These are phyloP conservation scores for Melanostoma mellinum DNA, from an alignment of 2,888 invertebrate genomes.

Conservation along the genomic window DNA sequence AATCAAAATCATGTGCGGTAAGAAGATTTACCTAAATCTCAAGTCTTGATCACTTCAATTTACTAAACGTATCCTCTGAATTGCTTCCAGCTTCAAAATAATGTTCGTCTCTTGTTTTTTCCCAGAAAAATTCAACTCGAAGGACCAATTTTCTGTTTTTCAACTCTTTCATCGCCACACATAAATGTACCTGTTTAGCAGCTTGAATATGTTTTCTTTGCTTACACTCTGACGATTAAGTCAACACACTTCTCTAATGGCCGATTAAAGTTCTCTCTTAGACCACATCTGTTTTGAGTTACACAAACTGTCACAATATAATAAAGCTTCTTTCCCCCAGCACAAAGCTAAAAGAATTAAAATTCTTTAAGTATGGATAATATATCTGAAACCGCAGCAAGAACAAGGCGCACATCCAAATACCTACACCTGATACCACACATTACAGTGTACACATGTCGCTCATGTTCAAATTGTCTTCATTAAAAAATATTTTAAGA, in stretches of 20 bases:
- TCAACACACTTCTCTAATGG: constrained; percentile 61
- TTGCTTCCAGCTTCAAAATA: too few species aligned
- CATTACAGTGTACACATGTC: constrained; percentile 28
- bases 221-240: background rate
- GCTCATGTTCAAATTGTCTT: constrained; percentile 53
- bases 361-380: constrained; percentile 33
- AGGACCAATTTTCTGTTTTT: background rate
- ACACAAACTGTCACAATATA: constrained; percentile 22
- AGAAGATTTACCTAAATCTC: too few species aligned
- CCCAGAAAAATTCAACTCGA: background rate
- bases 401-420: constrained; percentile 14
- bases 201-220: background rate
- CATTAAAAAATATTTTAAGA: constrained; percentile 55
- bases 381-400: background rate
- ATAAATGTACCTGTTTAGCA: background rate
- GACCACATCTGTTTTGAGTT: constrained; percentile 22
- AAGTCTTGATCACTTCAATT: too few species aligned
- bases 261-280: constrained; percentile 37
- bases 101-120: too few species aligned
- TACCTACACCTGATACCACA: constrained; percentile 60
- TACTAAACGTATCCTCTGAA: too few species aligned
- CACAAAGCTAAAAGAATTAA: constrained; percentile 28
- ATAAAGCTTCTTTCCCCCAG: constrained; percentile 22
- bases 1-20: too few species aligned
- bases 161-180: background rate